Percentiles rank a stretch among this genome's conserved stretches.
These are phyloP conservation scores for Thryonomys swinderianus DNA, from an alignment of 2,113 vertebrate genomes.

Conservation along the genomic window DNA sequence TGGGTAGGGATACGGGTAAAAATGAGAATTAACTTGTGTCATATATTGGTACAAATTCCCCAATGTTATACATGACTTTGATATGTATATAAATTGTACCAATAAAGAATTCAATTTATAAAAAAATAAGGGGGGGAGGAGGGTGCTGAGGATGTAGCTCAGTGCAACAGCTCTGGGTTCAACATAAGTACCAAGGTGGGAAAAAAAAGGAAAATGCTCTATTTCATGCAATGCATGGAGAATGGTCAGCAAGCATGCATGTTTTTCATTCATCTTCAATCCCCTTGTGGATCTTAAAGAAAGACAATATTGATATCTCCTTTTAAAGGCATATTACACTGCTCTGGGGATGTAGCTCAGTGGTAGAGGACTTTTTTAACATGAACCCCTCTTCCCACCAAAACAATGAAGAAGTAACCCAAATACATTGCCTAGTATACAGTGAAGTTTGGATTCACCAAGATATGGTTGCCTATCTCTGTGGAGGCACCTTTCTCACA, in stretches of 20 bases:
- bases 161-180: not conserved
- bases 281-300: not conserved
- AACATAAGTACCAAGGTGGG: not conserved
- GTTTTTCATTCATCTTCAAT: not conserved
- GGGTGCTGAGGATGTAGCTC: not conserved
- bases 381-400: not conserved
- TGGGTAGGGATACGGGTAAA: too few relatives aligned
- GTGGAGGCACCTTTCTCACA: not conserved
- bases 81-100: too few relatives aligned
- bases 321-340: not conserved
- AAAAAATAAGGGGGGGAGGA: too few relatives aligned
- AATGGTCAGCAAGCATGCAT: not conserved
- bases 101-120: too few relatives aligned
- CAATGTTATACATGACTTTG: too few relatives aligned
- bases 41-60: too few relatives aligned
- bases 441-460: not conserved
- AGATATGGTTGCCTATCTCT: not conserved
- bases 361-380: not conserved
- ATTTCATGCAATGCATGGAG: not conserved
- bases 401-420: not conserved
- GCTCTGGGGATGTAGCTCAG: not conserved
- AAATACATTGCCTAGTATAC: slow-evolving; percentile 2
- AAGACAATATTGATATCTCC: not conserved
- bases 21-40: too few relatives aligned
- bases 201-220: not conserved